These are phyloP conservation scores for Platycercus adscitus DNA, from an alignment of 2,113 vertebrate genomes.

Conservation along the genomic window DNA sequence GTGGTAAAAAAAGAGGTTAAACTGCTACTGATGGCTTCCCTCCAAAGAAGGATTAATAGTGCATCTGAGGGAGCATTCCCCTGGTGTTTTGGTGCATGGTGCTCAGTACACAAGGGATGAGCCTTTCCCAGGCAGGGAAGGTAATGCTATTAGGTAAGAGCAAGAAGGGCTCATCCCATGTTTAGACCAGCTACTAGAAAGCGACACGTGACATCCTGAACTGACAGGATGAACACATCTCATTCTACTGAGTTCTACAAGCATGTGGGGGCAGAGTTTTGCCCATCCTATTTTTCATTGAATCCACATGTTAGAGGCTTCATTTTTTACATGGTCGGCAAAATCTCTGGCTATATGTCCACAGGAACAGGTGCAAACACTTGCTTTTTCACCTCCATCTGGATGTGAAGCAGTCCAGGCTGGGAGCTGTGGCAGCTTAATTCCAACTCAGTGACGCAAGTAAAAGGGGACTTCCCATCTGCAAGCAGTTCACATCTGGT, in stretches of 20 bases:
- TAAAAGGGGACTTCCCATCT: background rate
- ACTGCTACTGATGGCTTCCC: background rate
- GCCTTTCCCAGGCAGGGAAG: background rate
- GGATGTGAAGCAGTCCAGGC: background rate
- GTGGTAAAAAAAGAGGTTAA: background rate
- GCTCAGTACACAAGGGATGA: background rate
- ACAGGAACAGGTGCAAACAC: background rate
- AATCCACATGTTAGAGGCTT: background rate
- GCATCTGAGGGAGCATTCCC: background rate
- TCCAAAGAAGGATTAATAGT: background rate
- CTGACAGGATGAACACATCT: background rate
- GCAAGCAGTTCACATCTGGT: background rate
- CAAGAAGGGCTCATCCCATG: background rate
- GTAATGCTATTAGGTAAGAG: background rate
- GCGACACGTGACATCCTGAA: fast-evolving
- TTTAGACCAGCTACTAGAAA: background rate
- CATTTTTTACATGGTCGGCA: background rate
- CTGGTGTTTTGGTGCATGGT: background rate
- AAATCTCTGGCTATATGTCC: background rate
- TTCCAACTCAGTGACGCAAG: fast-evolving
- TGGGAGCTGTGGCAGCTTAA: background rate
- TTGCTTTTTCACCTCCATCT: background rate
- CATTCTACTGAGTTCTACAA: background rate
- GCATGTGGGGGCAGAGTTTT: background rate
- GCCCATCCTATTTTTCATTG: background rate